Conservation (phyloP, 2,888 invertebrate genomes). For the Coelinius sp. region DNA sequence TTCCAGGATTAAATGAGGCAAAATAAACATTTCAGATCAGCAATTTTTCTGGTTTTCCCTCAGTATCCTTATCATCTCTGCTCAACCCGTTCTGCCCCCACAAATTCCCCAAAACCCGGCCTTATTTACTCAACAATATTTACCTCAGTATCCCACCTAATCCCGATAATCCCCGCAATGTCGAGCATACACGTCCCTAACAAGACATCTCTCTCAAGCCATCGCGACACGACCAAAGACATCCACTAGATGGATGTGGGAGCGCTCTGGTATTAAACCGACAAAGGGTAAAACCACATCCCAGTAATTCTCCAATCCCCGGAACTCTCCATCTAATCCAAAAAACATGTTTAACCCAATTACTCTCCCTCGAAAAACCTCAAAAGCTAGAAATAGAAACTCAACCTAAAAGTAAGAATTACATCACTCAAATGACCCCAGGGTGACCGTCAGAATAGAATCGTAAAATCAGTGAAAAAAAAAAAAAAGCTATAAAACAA, state of each 20-base stretch:
- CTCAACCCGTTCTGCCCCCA: too few species aligned
- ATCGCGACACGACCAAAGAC: slow-evolving; percentile 9
- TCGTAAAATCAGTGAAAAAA: background rate
- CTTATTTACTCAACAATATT: too few species aligned
- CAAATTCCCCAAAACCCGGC: too few species aligned
- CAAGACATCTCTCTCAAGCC: background rate
- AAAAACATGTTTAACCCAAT: slow-evolving; percentile 44
- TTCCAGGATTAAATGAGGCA: too few species aligned
- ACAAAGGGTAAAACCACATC: slow-evolving; percentile 14
- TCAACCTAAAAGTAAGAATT: slow-evolving; percentile 3
- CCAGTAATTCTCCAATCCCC: slow-evolving; percentile 21
- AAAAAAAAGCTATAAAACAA: background rate
- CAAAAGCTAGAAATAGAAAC: background rate
- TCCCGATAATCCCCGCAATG: slow-evolving; percentile 3
- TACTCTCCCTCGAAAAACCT: slow-evolving; percentile 11
- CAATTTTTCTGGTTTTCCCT: too few species aligned
- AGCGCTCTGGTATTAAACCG: slow-evolving; percentile 33
- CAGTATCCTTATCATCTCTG: too few species aligned
- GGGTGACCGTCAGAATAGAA: background rate
- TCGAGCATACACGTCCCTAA: background rate
- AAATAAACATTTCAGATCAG: too few species aligned
- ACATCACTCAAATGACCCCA: background rate
- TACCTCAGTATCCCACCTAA: background rate
- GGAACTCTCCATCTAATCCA: slow-evolving; percentile 39
- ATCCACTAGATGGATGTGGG: slow-evolving; percentile 21